Evolutionary conservation across 2,888 invertebrate genomes (phyloP).

Genomic region (Lutraria lutraria): DNA sequence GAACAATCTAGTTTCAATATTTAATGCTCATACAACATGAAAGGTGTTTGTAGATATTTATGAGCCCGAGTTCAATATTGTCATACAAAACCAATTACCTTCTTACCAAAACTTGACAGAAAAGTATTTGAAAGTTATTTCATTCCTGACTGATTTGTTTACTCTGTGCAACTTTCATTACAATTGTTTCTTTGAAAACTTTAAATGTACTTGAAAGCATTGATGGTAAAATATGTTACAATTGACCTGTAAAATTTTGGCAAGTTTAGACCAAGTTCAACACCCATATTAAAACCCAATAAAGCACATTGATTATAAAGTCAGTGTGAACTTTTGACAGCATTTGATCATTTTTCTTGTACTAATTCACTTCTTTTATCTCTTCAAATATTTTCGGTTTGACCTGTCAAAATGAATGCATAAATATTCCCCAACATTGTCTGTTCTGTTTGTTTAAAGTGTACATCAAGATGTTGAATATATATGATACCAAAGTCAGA

Average conservation of each 20-base stretch:
- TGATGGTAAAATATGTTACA: neutral
- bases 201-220: neutral
- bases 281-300: neutral
- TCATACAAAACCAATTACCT: too few species aligned
- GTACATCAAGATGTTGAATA: neutral
- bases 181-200: neutral
- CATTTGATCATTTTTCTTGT: neutral
- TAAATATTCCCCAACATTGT: slow-evolving; percentile 19
- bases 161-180: neutral
- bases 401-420: slow-evolving; percentile 1
- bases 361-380: slow-evolving; percentile 18
- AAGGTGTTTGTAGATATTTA: too few species aligned
- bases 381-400: slow-evolving; percentile 26
- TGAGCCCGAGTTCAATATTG: too few species aligned
- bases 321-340: slow-evolving; percentile 37
- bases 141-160: neutral
- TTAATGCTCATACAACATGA: too few species aligned
- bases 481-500: slow-evolving; percentile 18
- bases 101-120: too few species aligned
- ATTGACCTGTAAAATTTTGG: neutral
- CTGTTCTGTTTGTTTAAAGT: neutral
- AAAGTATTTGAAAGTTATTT: neutral
- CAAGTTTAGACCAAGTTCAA: slow-evolving; percentile 3
- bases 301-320: neutral
- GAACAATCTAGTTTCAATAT: too few species aligned